These are phyloP conservation scores for Theonella swinhoei DNA, from an alignment of 37 sponge, comb jelly and placozoan genomes.

Conservation along the genomic window DNA sequence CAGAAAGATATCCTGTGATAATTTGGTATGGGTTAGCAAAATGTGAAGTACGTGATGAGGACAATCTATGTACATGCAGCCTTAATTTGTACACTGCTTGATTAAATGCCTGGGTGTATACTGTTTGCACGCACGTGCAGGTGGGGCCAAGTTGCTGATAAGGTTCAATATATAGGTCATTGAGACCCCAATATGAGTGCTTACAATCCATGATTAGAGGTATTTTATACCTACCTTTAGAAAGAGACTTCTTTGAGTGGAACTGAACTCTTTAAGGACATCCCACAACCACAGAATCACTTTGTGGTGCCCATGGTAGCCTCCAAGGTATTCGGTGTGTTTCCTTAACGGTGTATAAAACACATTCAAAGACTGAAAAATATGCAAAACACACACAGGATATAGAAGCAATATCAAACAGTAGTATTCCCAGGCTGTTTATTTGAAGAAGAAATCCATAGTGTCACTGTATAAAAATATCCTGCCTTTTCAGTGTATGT, in stretches of 20 bases:
- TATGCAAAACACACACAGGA: not conserved
- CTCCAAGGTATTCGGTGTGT: constrained; percentile 88
- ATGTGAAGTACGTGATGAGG: no score
- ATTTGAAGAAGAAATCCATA: no score
- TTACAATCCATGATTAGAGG: no score
- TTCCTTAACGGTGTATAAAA: constrained; percentile 37
- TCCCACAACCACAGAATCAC: constrained; percentile 99
- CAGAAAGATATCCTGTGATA: no score
- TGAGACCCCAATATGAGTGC: not conserved
- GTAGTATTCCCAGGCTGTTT: not conserved
- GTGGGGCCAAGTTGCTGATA: no score
- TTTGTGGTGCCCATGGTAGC: constrained; percentile 88
- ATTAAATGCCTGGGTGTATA: no score
- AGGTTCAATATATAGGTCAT: not conserved
- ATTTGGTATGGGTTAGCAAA: no score
- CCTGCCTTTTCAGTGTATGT: no score
- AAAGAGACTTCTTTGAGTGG: constrained; percentile 77
- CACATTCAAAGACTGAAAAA: not conserved
- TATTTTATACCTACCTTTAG: constrained; percentile 85
- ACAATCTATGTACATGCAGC: no score
- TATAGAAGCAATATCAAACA: not conserved
- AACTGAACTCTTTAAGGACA: constrained; percentile 82
- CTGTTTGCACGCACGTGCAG: no score
- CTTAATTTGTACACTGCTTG: no score
- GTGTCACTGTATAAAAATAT: no score